Evolutionary conservation across 2,888 invertebrate species (phyloP).

Genomic region (Hydropsyche betteni): DNA sequence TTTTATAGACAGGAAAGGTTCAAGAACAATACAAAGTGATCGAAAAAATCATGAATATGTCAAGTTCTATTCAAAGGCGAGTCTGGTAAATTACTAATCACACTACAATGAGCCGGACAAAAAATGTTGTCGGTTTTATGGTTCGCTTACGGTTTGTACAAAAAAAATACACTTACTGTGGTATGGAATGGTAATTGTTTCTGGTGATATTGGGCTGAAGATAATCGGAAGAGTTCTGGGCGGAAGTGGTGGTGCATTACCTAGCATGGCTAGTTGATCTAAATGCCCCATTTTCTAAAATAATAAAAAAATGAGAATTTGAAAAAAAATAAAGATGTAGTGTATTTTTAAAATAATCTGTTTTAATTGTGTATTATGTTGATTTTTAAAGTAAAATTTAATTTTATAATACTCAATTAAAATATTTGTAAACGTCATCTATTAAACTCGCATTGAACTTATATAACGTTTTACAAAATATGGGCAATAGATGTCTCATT

Average conservation of each 20-base stretch:
- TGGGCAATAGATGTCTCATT: conserved; percentile 11
- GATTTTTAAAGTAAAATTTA: conserved; percentile 1
- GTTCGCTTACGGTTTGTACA: not conserved
- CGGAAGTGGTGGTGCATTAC: conserved; percentile 53
- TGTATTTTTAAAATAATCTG: conserved; percentile 9
- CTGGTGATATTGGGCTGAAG: conserved; percentile 46
- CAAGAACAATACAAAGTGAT: conserved; percentile 9
- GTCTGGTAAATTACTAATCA: not conserved
- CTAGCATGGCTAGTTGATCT: conserved; percentile 57
- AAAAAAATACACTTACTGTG: conserved; percentile 42
- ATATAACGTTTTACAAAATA: not conserved
- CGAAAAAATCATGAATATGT: conserved; percentile 16
- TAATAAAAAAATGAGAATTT: conserved; percentile 32
- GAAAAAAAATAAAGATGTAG: not conserved
- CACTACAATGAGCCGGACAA: not conserved
- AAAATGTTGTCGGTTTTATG: not conserved
- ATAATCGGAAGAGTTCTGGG: conserved; percentile 45
- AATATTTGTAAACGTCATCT: not conserved
- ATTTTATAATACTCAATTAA: not conserved
- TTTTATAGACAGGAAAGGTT: conserved; percentile 12
- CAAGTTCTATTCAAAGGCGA: not conserved
- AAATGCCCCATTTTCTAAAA: conserved; percentile 64
- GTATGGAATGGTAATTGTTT: conserved; percentile 41
- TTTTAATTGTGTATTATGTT: not conserved
- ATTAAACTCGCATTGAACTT: not conserved